phyloP scores from a whole-genome alignment of 1,140 invertebrate genomes.

The Lethrus apterus region DNA sequence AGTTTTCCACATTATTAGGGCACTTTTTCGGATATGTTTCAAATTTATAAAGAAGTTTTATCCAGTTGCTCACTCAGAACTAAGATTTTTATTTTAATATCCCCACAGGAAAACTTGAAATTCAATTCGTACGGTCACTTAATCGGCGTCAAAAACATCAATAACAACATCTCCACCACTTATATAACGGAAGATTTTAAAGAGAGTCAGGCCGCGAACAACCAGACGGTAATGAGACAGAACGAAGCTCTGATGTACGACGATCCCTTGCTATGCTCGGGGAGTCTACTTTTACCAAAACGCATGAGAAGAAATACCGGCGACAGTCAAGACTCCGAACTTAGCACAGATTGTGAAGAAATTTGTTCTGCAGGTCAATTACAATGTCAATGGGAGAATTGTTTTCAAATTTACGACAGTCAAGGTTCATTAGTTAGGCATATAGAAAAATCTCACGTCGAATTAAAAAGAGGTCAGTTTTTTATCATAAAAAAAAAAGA shows the following conservation, averaged over 20 bases:
- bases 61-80: not conserved
- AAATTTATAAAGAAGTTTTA: too few relatives aligned
- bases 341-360: slow-evolving; percentile 14
- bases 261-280: slow-evolving; percentile 29
- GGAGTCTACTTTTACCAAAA: slow-evolving; percentile 14
- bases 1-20: too few relatives aligned
- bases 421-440: slow-evolving; percentile 79
- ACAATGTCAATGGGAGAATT: slow-evolving; percentile 79
- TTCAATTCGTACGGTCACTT: slow-evolving; percentile 9
- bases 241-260: slow-evolving; percentile 33
- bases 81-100: not conserved
- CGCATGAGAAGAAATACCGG: not conserved
- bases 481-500: not conserved
- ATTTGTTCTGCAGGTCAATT: slow-evolving; percentile 13
- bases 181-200: slow-evolving; percentile 9
- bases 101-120: not conserved
- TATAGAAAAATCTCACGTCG: slow-evolving; percentile 86
- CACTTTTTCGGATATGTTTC: too few relatives aligned
- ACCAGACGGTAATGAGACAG: slow-evolving; percentile 32
- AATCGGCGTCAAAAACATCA: slow-evolving; percentile 18
- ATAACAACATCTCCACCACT: slow-evolving; percentile 16
- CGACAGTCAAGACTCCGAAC: slow-evolving; percentile 14
- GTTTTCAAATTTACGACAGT: slow-evolving; percentile 67
- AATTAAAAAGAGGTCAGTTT: slow-evolving; percentile 59
- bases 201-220: slow-evolving; percentile 19